phyloP scores from a whole-genome alignment of 2,888 invertebrate species.

The Harpalus rubripes region DNA sequence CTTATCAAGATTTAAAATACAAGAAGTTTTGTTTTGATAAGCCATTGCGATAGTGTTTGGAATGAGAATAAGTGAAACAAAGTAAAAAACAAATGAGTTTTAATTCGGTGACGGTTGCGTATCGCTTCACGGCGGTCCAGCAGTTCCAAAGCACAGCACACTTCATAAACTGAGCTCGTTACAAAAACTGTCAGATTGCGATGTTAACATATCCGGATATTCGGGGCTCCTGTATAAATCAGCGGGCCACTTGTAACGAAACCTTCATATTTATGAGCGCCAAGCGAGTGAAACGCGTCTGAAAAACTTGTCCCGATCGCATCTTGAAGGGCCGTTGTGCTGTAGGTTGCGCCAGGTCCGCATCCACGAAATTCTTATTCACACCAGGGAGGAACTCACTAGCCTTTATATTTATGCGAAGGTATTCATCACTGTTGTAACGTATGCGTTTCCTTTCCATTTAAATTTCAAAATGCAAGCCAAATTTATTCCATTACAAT shows the following conservation, averaged over 20 bases:
- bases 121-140: conserved; percentile 61
- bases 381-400: conserved; percentile 5
- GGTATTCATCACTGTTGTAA: no score
- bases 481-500: no score
- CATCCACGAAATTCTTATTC: background rate
- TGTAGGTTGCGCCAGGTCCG: conserved; percentile 34
- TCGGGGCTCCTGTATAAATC: conserved; percentile 61
- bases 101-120: conserved; percentile 41
- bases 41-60: background rate
- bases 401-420: background rate
- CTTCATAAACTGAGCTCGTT: conserved; percentile 62
- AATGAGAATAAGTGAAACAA: conserved; percentile 30
- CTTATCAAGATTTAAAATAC: conserved; percentile 2
- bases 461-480: no score
- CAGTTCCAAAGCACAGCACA: conserved; percentile 59
- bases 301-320: conserved; percentile 74
- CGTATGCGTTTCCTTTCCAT: no score
- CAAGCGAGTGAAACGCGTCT: conserved; percentile 72
- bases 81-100: conserved; percentile 39
- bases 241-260: conserved; percentile 69
- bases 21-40: background rate
- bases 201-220: conserved; percentile 67
- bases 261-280: conserved; percentile 75
- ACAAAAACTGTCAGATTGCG: conserved; percentile 67
- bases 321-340: conserved; percentile 68